Evolutionary conservation across 2,888 invertebrate genomes (phyloP), one percentile per base, ranked within the genome.

Genomic region (Cerastoderma edule): DNA sequence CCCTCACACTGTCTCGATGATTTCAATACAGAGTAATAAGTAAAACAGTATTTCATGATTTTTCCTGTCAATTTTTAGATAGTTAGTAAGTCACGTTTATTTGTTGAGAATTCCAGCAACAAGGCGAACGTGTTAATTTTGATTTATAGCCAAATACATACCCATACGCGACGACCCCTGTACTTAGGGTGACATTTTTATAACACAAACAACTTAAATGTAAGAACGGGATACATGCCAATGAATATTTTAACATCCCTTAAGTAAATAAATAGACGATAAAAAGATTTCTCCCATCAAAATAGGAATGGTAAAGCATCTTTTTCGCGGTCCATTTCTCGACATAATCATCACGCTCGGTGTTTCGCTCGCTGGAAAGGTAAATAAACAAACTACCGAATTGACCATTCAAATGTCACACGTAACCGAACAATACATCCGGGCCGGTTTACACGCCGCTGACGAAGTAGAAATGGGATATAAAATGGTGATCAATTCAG

Each of bases 391-490:
- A 27, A 39, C 60, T 35, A 60, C 60, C 35, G 35, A 67, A 67
- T 53, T 50, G 67, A 46, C 81, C 53, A 70, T 78, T 80, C 77
- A 80, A 46, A 56, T 80, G 80, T 80, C 80, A 80, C 56, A 60
- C 57, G 53, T 56, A 60, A 67, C 63, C 60, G 35, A 60, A 60
- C 60, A 60, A 60, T 60, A 60, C 60, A 60, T 60, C 60, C 60
- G 60, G 60, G 60, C 39, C 22, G 39, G 19, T 60, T 60, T 60
- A 60, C 35, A 60, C 60, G 60, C 39, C 39, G 39, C 24, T 60
- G 60, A 60, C 60, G 39, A 60, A 39, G 39, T 35, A 33, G 39
- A 39, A 60, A 60, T 39, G 39, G 72, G 57, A 53, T 69, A 78
- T 80, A 39, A 75, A 73, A 81, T 69, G 63, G 75, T 53, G 60